Evolutionary conservation across 2,797 vertebrate species (phyloP).

Genomic region (Dromococcyx pavoninus): DNA sequence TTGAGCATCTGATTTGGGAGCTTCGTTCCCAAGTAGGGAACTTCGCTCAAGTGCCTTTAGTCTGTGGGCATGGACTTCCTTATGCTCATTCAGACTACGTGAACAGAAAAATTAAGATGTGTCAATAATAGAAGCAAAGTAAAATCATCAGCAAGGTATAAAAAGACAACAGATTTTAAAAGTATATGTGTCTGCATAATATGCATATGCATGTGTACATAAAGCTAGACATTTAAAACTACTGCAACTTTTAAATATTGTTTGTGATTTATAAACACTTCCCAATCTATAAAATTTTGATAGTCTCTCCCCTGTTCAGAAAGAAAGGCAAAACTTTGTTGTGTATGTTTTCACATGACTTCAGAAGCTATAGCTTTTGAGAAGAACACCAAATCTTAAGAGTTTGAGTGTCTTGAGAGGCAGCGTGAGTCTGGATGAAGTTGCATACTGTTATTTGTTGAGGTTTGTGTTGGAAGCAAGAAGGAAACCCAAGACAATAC

Average conservation of each 20-base stretch:
- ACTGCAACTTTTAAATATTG: background rate
- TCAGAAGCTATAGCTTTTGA: background rate
- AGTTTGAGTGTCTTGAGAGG: background rate
- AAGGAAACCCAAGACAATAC: background rate
- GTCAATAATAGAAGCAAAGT: background rate
- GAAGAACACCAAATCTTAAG: background rate
- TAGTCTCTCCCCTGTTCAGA: background rate
- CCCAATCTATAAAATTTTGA: background rate
- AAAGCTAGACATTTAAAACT: background rate
- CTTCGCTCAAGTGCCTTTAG: background rate
- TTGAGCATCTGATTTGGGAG: background rate
- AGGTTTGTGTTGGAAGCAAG: background rate
- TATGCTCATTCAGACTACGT: background rate
- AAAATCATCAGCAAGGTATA: background rate
- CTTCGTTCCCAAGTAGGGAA: background rate
- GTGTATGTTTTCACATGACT: background rate
- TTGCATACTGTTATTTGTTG: background rate
- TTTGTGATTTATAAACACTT: background rate
- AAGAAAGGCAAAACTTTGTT: background rate
- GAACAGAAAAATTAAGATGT: background rate
- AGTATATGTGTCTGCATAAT: background rate
- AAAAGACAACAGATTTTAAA: background rate
- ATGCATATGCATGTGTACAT: background rate
- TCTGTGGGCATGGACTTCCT: background rate
- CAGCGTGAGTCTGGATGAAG: background rate